Base-by-base conservation (phyloP, 2,797 vertebrate species). In the Micrastur ruficollis region DNA sequence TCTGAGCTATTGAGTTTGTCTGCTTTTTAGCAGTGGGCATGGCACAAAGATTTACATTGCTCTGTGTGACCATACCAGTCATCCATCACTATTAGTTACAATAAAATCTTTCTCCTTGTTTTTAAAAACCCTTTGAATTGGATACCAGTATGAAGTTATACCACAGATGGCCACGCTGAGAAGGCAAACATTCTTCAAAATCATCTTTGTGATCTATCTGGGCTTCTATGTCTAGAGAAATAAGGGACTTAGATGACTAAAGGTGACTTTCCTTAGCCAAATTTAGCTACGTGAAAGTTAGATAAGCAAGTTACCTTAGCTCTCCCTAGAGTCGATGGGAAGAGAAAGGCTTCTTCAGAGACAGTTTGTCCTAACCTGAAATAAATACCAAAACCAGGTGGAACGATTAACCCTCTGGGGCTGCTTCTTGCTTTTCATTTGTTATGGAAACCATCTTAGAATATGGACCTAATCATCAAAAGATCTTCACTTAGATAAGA, bases 61-160 rank as follows among this genome's bases (percentile, higher is more conserved):
- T 90, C 88, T 50, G 84, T 90, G 92, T 96, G 96, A 95, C 97
- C 95, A 94, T 75, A 96, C 88, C 97, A 93, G 85, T 84, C 94
- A 97, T 97, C 95, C 93, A 97, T 98, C 97, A 97, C 88, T 93
- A 93, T 90, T 97, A 97, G 95, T 96, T 98, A 97, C 96, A 97
- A 98, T 95, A 97, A 98, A 97, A 97, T 97, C 96, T 97, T 96
- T 96, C 97, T 86, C 93, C 55, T 80, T 95, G 93, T 97, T 98
- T 96, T 97, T 96, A 97, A 98, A 98, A 98, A 97, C 95, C 90
- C 86, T 98, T 89, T 58, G 95, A 93, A 94, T 97, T 97, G 95
- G 96, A 94, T 97, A 97, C 95, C 96, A 96, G 97, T 95, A 92
- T 96, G 94, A 96, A 96, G 97, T 90, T 97, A 44, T 85, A 92